Evolutionary conservation across 1,140 invertebrate genomes (phyloP), one percentile per base, ranked within the genome.

Genomic region (Myzus persicae): DNA sequence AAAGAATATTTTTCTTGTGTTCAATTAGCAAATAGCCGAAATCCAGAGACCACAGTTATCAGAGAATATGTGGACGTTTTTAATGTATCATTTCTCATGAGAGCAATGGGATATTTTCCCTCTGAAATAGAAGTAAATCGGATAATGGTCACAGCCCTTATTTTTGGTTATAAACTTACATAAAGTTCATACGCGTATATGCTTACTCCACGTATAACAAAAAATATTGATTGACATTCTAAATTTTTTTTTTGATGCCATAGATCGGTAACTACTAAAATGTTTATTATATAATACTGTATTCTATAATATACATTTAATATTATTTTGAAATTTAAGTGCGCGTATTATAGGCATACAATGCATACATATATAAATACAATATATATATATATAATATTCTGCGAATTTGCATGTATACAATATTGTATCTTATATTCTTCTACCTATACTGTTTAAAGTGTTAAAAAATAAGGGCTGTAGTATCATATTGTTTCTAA

Each of bases 51-150:
- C 11, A 42, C 44, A 31, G 46, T 93, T 8, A 14, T 85, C 5
- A 51, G 8, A 0, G 24, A 93, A 2, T 51, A 40, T 6, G 36
- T 93, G 8, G 24, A 93, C 20, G 46, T 93, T 42, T 93, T 38
- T 20, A 38, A 85, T 4, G 2, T 93, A 40, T 51, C 91, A 18
- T 93, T 42, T 24, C 22, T 85, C 9, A 93, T 93, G 81, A 93
- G 46, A 40, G 67, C 81, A 0, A 93, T 93, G 91, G 91, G 91
- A 48, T 93, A 84, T 54, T 93, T 42, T 54, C 91, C 81, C 22
- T 93, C 91, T 31, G 91, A 93, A 54, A 40, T 14, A 5, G 91
- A 93, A 93, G 91, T 93, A 93, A 93, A 40, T 38, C 1, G n/a
- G 14, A 87, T 87, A 46, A 87, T 18, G 11, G 26, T 11, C 9